Evolutionary conservation across 1,140 invertebrate species (phyloP), one percentile per base, ranked within the genome.

Genomic region (Lucilia cuprina): DNA sequence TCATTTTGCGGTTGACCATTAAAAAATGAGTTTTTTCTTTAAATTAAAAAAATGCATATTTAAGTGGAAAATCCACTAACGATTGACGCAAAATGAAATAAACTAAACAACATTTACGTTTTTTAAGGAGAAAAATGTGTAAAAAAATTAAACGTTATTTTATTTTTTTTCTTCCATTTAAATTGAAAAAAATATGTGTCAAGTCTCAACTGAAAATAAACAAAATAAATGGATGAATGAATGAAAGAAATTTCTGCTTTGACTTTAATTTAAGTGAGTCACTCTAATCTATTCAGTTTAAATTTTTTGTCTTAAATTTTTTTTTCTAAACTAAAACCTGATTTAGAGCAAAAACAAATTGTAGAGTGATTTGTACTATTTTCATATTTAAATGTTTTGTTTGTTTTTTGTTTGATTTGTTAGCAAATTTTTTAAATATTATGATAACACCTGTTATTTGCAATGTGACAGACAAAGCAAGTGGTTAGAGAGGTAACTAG

Each of bases 191-290:
- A 60, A 60, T 60, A 60, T 60, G 55, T 60, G 55, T 60, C 55
- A 60, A 60, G 55, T 60, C n/a, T 60, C 14, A 4, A 14, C 55
- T 60, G 14, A 14, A 60, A 17, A 17, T 14, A 60, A 17, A 7
- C 55, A 60, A 60, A 60, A 60, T 60, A 60, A 60, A n/a, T 60
- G 55, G n/a, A 60, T 60, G 55, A 60, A 60, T 60, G 55, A 60
- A 60, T n/a, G 41, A 41, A n/a, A n/a, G n/a, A n/a, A n/a, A 5
- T 41, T 41, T 41, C 3, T 30, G 3, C 25, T 30, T 30, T 30
- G 25, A 30, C 1, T 30, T 30, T 30, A 30, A 30, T 30, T 30
- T 30, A 30, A 41, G 41, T 41, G 41, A 41, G 41, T 41, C 41
- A 41, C 41, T 41, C 41, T 41, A 5, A 7, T 41, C 41, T 41